These are phyloP conservation scores for Baryphthengus martii DNA, from an alignment of 2,113 vertebrate genomes.

Conservation along the genomic window DNA sequence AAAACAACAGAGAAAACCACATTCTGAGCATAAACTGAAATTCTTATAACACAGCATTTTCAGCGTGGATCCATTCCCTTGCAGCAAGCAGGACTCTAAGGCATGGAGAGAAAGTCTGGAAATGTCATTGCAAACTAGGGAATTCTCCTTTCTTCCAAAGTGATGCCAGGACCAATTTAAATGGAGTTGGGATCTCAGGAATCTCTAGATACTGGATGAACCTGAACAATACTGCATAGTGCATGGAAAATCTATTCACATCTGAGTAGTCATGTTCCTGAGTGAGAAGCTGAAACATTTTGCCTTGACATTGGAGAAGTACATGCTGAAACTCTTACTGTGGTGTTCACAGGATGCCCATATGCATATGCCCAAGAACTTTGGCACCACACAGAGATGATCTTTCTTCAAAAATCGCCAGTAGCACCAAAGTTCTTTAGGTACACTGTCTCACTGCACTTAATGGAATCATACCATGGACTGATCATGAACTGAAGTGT, in stretches of 20 bases:
- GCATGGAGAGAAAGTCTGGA: background rate
- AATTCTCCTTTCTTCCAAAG: background rate
- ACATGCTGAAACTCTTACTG: background rate
- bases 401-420: background rate
- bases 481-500: background rate
- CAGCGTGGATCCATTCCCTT: background rate
- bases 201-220: background rate
- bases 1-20: background rate
- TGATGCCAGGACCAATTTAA: background rate
- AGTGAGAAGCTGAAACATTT: background rate
- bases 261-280: background rate
- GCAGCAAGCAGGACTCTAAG: background rate
- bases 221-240: background rate
- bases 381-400: background rate
- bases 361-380: background rate
- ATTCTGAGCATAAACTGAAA: background rate
- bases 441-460: background rate
- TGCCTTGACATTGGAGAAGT: background rate
- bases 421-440: background rate
- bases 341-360: rapidly evolving
- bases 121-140: background rate
- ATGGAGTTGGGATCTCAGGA: background rate
- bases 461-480: background rate
- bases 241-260: background rate
- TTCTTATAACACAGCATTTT: background rate